Evolutionary conservation across 2,888 invertebrate species (phyloP).

Genomic region (Aphidius colemani): DNA sequence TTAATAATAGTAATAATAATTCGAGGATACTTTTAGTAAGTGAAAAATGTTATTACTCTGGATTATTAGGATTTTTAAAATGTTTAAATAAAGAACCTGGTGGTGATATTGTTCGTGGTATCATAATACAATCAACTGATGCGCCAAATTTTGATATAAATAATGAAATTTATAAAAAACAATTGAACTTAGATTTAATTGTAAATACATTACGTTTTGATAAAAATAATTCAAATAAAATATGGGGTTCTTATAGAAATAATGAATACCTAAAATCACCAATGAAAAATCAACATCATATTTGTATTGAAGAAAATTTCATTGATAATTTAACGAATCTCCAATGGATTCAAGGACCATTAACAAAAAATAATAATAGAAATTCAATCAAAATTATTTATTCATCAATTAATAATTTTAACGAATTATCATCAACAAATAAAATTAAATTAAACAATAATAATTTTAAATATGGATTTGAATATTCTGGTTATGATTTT

Average conservation of each 20-base stretch:
- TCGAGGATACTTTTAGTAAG: slow-evolving; percentile 65
- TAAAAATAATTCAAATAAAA: slow-evolving; percentile 51
- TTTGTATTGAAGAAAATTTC: slow-evolving; percentile 69
- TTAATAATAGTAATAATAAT: slow-evolving; percentile 60
- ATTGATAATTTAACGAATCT: slow-evolving; percentile 84
- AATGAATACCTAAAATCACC: slow-evolving; percentile 66
- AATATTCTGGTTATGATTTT: slow-evolving; percentile 67
- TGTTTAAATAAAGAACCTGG: slow-evolving; percentile 83
- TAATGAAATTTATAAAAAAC: slow-evolving; percentile 69
- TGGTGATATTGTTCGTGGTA: slow-evolving; percentile 64
- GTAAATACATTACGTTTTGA: slow-evolving; percentile 68
- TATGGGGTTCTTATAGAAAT: slow-evolving; percentile 85
- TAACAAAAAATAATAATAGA: slow-evolving; percentile 41
- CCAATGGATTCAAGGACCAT: slow-evolving; percentile 77
- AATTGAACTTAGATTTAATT: slow-evolving; percentile 74
- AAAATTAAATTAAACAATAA: too few species aligned
- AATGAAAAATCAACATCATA: slow-evolving; percentile 66
- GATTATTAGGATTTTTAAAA: slow-evolving; percentile 86
- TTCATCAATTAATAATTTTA: slow-evolving; percentile 79
- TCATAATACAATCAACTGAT: slow-evolving; percentile 66
- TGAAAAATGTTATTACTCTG: slow-evolving; percentile 54
- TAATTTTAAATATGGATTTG: slow-evolving; percentile 63
- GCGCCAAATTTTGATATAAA: slow-evolving; percentile 71
- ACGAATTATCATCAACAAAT: slow-evolving; percentile 60
- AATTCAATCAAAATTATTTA: slow-evolving; percentile 69